phyloP scores from a whole-genome alignment of 2,797 vertebrate genomes.

The Gymnothorax reevesii region DNA sequence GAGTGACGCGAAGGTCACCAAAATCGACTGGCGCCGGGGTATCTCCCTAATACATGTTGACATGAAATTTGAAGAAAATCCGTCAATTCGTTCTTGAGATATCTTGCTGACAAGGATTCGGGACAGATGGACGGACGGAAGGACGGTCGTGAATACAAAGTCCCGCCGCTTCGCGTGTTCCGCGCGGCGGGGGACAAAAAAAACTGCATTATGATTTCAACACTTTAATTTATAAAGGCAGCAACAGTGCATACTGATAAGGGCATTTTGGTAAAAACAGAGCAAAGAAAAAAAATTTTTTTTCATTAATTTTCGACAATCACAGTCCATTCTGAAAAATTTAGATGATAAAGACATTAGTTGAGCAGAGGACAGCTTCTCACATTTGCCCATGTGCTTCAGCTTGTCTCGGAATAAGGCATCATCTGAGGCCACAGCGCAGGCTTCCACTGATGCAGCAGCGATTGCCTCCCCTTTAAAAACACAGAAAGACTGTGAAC shows the following conservation, averaged over 20 bases:
- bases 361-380: slow-evolving; percentile 54
- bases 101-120: too few species aligned
- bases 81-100: too few species aligned
- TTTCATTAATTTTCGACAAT: neutral
- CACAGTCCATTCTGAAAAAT: neutral
- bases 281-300: too few species aligned
- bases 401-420: slow-evolving; percentile 96
- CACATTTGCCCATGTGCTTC: slow-evolving; percentile 99
- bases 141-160: too few species aligned
- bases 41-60: too few species aligned
- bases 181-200: too few species aligned
- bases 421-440: slow-evolving; percentile 82
- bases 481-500: slow-evolving; percentile 12
- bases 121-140: too few species aligned
- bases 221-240: neutral
- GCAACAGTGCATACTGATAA: neutral
- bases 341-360: neutral
- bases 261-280: too few species aligned
- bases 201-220: neutral
- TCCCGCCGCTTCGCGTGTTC: too few species aligned
- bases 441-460: slow-evolving; percentile 73
- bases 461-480: slow-evolving; percentile 70
- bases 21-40: too few species aligned
- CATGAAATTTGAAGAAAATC: too few species aligned
- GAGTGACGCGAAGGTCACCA: too few species aligned